Percentiles rank a stretch among this genome's conserved stretches.
Evolutionary conservation across 2,888 invertebrate species (phyloP).

Genomic region (Tanypteryx hageni): DNA sequence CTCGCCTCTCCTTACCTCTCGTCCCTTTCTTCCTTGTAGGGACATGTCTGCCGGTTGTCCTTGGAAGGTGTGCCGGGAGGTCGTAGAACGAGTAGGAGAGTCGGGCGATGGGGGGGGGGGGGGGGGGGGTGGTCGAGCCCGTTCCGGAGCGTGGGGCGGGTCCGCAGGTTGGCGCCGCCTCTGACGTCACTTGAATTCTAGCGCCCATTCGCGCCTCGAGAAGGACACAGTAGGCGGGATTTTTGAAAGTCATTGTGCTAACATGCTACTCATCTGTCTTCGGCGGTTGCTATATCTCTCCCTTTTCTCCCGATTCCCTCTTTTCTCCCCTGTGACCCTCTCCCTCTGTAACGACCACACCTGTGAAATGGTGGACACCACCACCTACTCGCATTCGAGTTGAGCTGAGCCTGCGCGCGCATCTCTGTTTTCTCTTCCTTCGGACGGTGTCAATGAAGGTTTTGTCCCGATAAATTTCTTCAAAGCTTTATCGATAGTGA

Average conservation of each 20-base stretch:
- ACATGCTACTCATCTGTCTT: background rate
- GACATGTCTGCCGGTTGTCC: constrained; percentile 29
- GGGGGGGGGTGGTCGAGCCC: background rate
- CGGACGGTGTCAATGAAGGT: background rate
- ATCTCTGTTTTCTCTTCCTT: background rate
- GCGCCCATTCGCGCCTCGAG: background rate
- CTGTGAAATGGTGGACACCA: background rate
- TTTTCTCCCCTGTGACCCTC: background rate
- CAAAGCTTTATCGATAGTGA: background rate
- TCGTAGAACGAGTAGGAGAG: too few species aligned
- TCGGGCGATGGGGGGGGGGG: background rate
- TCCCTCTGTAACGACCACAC: background rate
- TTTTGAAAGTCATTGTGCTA: background rate
- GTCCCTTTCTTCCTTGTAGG: constrained; percentile 39
- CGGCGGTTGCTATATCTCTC: background rate
- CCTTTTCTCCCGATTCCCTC: too few species aligned
- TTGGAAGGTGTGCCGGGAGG: background rate
- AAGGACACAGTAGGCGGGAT: background rate
- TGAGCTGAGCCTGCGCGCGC: background rate
- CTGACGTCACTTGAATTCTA: background rate
- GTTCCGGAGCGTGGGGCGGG: background rate
- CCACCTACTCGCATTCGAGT: background rate
- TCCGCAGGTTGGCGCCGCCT: background rate
- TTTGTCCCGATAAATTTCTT: background rate
- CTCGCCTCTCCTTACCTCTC: background rate